Conservation (phyloP, 1,140 invertebrate species). For the Drosophila punjabiensis region DNA sequence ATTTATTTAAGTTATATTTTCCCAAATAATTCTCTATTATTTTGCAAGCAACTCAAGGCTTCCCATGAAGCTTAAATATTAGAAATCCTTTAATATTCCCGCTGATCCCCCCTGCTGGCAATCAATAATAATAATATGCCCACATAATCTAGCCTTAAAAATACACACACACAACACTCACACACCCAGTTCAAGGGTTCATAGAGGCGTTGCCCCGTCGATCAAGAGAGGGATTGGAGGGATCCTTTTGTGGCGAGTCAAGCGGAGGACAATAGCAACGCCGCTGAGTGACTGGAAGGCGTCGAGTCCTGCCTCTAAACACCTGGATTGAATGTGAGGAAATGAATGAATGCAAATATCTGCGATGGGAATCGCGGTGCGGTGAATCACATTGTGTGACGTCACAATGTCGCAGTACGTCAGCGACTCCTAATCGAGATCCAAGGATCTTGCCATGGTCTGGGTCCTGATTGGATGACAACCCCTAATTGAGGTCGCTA, state of each 20-base stretch:
- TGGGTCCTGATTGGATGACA: constrained; percentile 36
- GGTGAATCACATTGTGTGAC: constrained; percentile 61
- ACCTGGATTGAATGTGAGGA: constrained; percentile 16
- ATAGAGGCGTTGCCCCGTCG: constrained; percentile 55
- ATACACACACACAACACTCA: not conserved
- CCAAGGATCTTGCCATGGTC: not conserved
- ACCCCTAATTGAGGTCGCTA: constrained; percentile 73
- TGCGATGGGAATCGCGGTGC: constrained; percentile 21
- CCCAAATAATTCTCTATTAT: not conserved
- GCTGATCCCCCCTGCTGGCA: constrained; percentile 14
- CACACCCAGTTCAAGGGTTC: constrained; percentile 11
- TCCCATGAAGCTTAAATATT: constrained; percentile 7
- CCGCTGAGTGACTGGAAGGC: constrained; percentile 43
- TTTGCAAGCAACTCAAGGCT: not conserved
- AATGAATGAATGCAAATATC: constrained; percentile 62
- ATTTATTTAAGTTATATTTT: not conserved
- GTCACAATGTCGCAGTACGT: constrained; percentile 77
- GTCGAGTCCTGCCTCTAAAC: constrained; percentile 69
- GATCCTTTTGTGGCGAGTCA: constrained; percentile 67
- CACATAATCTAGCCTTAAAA: constrained; percentile 27
- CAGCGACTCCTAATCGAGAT: constrained; percentile 46
- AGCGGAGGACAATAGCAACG: constrained; percentile 36
- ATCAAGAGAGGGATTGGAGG: constrained; percentile 36
- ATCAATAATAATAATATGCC: constrained; percentile 46
- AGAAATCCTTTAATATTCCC: constrained; percentile 20